Conservation (phyloP, 1,140 invertebrate species). For the Branchinecta lindahli region DNA sequence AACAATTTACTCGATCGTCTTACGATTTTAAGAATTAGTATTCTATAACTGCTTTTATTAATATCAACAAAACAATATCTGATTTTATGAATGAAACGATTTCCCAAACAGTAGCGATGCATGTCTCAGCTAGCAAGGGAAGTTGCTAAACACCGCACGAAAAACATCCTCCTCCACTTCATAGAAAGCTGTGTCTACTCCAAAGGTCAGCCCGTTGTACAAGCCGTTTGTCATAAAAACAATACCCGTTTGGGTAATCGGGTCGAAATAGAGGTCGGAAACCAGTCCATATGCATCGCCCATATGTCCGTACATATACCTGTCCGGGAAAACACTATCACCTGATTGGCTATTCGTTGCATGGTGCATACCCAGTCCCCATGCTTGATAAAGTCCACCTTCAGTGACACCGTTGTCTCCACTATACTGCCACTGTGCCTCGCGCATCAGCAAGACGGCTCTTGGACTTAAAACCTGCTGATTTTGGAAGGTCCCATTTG, state of each 20-base stretch:
- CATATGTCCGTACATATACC: background rate
- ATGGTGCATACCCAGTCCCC: background rate
- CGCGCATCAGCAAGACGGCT: background rate
- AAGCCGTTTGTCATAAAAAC: background rate
- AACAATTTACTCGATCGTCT: no score
- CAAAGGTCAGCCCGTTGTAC: background rate
- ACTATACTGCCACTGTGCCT: background rate
- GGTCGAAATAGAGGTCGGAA: background rate
- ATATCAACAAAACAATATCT: no score
- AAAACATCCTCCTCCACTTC: slow-evolving; percentile 2
- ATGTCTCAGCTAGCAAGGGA: background rate
- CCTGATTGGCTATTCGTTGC: background rate
- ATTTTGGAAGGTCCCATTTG: background rate
- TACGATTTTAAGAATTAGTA: no score
- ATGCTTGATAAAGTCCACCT: background rate
- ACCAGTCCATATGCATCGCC: background rate
- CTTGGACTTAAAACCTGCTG: background rate
- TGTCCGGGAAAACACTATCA: background rate
- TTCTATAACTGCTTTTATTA: no score
- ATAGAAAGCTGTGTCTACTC: background rate
- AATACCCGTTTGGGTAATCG: background rate
- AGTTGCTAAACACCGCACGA: background rate
- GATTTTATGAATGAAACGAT: no score
- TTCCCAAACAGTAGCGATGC: no score
- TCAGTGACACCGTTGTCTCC: background rate